phyloP scores from a whole-genome alignment of 2,797 vertebrate genomes.

The Bovichtus diacanthus region DNA sequence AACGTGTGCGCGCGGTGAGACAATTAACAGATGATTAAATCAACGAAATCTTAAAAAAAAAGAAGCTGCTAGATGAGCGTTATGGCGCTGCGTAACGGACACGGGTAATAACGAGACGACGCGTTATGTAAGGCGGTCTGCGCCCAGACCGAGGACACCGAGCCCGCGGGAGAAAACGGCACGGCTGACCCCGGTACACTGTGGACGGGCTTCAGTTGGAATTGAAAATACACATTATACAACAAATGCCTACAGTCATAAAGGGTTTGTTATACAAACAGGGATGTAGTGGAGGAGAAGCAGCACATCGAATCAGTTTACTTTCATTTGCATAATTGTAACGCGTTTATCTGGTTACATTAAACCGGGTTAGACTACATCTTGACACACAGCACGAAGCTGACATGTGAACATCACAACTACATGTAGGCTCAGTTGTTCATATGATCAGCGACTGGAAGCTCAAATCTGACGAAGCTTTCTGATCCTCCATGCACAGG shows the following conservation, averaged over 20 bases:
- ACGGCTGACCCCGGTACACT: constrained; percentile 28
- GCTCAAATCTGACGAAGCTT: neutral
- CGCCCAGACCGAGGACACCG: constrained; percentile 24
- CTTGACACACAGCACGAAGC: neutral
- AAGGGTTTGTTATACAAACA: neutral
- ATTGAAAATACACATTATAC: neutral
- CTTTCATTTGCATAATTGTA: neutral
- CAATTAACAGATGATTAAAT: constrained; percentile 18
- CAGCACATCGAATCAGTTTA: too few species aligned
- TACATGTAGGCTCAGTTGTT: too few species aligned
- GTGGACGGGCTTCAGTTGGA: constrained; percentile 8
- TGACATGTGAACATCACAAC: too few species aligned
- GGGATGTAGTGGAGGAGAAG: neutral
- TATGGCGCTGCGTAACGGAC: constrained; percentile 37
- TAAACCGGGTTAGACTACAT: neutral
- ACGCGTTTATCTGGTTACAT: neutral
- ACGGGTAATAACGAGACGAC: constrained; percentile 17
- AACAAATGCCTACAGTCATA: neutral
- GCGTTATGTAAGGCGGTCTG: constrained; percentile 59
- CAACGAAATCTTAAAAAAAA: constrained; percentile 67
- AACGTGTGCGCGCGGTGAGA: neutral
- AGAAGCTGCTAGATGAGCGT: constrained; percentile 12
- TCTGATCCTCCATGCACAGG: neutral
- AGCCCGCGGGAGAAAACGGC: constrained; percentile 28
- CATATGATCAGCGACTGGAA: neutral